Conservation (phyloP, 2,113 vertebrate species). For the Bucco capensis region DNA sequence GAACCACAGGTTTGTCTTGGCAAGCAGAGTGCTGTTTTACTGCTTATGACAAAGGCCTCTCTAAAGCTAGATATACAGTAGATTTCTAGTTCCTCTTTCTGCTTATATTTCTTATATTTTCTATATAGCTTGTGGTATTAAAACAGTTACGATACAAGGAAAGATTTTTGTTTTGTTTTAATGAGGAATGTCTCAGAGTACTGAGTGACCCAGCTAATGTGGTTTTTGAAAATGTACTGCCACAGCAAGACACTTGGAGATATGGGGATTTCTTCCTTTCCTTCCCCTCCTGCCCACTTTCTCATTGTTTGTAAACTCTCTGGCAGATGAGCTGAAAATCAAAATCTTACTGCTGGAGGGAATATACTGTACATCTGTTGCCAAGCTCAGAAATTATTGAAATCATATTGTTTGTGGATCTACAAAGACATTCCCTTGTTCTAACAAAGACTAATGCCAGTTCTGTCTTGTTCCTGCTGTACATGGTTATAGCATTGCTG, state of each 20-base stretch:
- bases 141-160: not conserved
- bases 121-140: not conserved
- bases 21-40: not conserved
- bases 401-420: conserved; percentile 24
- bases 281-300: not conserved
- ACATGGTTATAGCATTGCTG: conserved; percentile 13
- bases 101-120: not conserved
- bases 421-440: conserved; percentile 44
- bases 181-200: not conserved
- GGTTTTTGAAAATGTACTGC: not conserved
- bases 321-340: conserved; percentile 21
- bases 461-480: conserved; percentile 30
- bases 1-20: not conserved
- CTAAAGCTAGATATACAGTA: not conserved
- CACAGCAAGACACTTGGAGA: not conserved
- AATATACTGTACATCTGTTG: conserved; percentile 33
- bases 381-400: conserved; percentile 21
- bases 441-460: conserved; percentile 14
- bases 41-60: not conserved
- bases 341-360: conserved; percentile 24
- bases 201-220: not conserved
- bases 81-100: not conserved
- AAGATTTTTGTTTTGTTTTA: not conserved
- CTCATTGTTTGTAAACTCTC: conserved; percentile 14
- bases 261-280: not conserved